phyloP scores from a whole-genome alignment of 2,888 invertebrate genomes.

The Aspidapion aeneum region DNA sequence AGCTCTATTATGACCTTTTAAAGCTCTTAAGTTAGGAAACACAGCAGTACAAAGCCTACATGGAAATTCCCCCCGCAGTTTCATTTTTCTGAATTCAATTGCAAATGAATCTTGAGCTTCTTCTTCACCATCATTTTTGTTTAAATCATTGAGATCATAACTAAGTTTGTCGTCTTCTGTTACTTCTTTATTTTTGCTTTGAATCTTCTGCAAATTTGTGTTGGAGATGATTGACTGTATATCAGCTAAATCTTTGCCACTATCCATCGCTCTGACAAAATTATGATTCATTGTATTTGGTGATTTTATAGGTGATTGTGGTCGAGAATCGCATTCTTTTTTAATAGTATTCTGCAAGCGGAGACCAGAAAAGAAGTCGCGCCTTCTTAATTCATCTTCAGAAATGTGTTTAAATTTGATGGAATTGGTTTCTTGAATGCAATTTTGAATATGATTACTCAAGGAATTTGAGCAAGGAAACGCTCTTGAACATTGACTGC shows the following conservation, averaged over 20 bases:
- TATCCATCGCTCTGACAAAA: slow-evolving; percentile 46
- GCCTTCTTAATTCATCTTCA: slow-evolving; percentile 62
- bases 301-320: slow-evolving; percentile 19
- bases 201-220: slow-evolving; percentile 66
- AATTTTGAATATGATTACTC: slow-evolving; percentile 62
- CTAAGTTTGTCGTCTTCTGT: slow-evolving; percentile 27
- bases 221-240: slow-evolving; percentile 81
- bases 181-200: slow-evolving; percentile 39
- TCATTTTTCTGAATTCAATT: slow-evolving; percentile 85
- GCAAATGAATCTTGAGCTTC: slow-evolving; percentile 83
- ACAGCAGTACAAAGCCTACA: slow-evolving; percentile 85
- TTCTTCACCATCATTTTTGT: slow-evolving; percentile 56
- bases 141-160: not conserved
- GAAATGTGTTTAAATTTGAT: slow-evolving; percentile 34
- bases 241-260: slow-evolving; percentile 76
- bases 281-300: slow-evolving; percentile 37
- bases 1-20: slow-evolving; percentile 87
- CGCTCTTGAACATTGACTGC: slow-evolving; percentile 66
- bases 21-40: slow-evolving; percentile 83
- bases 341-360: slow-evolving; percentile 71
- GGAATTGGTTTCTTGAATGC: slow-evolving; percentile 34
- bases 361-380: slow-evolving; percentile 78
- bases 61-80: slow-evolving; percentile 83
- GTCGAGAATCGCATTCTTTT: slow-evolving; percentile 9
- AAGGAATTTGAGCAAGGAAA: slow-evolving; percentile 67